Evolutionary conservation across 2,888 invertebrate genomes (phyloP).

Genomic region (Dioctria linearis): DNA sequence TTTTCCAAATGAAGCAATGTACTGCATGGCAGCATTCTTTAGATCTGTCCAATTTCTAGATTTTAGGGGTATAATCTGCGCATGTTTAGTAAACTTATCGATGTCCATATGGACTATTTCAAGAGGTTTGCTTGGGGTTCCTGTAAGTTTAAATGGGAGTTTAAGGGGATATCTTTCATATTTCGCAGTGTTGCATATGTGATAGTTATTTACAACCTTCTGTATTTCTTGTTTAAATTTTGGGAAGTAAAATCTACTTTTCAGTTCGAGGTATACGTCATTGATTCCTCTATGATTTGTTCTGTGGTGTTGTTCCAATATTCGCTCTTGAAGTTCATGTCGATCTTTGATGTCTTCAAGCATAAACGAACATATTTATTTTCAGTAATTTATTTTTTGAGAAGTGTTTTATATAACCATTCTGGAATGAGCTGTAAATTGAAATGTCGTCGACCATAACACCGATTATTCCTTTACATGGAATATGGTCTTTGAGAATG

Average conservation of each 20-base stretch:
- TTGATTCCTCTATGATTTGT: constrained; percentile 55
- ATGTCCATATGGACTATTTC: constrained; percentile 54
- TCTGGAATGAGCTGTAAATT: no score
- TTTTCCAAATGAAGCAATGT: constrained; percentile 54
- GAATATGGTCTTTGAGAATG: no score
- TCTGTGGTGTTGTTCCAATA: constrained; percentile 38
- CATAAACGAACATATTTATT: no score
- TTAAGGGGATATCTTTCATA: constrained; percentile 57
- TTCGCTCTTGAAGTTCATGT: no score
- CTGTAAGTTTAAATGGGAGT: constrained; percentile 54
- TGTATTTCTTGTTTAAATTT: constrained; percentile 54
- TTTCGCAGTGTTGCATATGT: constrained; percentile 54
- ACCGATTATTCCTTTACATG: no score
- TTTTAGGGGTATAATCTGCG: constrained; percentile 17
- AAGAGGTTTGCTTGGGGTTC: constrained; percentile 55
- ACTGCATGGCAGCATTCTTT: constrained; percentile 8
- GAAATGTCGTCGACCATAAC: no score
- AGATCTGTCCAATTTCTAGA: constrained; percentile 36
- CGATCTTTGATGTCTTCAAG: no score
- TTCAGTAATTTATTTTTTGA: constrained; percentile 31
- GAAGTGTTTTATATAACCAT: not conserved
- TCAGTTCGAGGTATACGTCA: constrained; percentile 50
- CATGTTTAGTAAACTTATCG: constrained; percentile 53
- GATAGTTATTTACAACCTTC: no score
- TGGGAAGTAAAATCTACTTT: constrained; percentile 1